These are phyloP conservation scores for Lasioglossum vierecki DNA, from an alignment of 2,888 invertebrate genomes.

Conservation along the genomic window DNA sequence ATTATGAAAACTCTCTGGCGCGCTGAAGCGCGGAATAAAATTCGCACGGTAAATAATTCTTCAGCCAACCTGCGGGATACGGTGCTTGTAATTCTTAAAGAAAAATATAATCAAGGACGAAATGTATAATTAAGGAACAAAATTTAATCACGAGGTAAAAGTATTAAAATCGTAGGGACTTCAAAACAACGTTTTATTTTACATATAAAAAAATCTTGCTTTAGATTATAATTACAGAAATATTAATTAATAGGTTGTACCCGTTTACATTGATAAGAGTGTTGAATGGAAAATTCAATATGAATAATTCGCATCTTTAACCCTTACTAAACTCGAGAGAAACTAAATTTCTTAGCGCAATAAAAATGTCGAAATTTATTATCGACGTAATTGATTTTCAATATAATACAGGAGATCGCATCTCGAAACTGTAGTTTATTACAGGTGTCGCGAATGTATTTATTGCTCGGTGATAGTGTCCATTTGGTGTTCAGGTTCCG, in stretches of 20 bases:
- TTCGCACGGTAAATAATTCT: not conserved
- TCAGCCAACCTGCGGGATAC: not conserved
- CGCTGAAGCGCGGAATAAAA: not conserved
- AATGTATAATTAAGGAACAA: not conserved
- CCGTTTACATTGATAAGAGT: too few species aligned
- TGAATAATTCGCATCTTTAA: not conserved
- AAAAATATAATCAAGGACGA: not conserved
- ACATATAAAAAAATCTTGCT: not conserved
- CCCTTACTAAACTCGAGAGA: not conserved
- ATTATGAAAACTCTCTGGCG: not conserved
- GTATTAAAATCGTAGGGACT: not conserved
- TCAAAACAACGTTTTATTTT: not conserved
- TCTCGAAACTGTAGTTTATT: not conserved
- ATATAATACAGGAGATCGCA: not conserved
- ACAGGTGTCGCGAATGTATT: not conserved
- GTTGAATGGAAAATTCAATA: not conserved
- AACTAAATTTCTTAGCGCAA: not conserved
- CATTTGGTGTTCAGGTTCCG: not conserved
- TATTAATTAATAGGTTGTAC: too few species aligned
- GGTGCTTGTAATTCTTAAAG: not conserved
- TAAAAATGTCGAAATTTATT: not conserved
- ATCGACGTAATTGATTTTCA: not conserved
- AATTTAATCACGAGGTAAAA: not conserved
- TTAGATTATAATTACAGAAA: too few species aligned
- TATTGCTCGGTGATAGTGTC: not conserved